A percentile compares a stretch with the other conserved stretches of the same genome.
These are phyloP conservation scores for Lasioglossum baleicum DNA, from an alignment of 1,140 invertebrate genomes.

Conservation along the genomic window DNA sequence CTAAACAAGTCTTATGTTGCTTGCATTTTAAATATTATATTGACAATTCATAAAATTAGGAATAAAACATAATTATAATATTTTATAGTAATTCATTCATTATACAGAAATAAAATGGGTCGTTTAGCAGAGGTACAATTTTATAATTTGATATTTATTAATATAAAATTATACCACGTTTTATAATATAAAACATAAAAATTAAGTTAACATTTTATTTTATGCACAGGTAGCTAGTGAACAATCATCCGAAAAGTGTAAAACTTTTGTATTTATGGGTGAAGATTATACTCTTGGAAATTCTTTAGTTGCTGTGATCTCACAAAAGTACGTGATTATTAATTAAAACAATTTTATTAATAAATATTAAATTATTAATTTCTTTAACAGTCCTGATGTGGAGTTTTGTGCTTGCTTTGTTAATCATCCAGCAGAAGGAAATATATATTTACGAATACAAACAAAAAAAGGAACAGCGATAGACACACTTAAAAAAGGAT, in stretches of 20 bases:
- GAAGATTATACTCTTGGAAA: conserved; percentile 95
- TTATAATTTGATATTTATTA: too few relatives aligned
- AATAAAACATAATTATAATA: too few relatives aligned
- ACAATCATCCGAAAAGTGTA: conserved; percentile 83
- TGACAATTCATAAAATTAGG: too few relatives aligned
- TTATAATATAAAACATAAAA: neutral
- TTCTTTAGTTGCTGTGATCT: conserved; percentile 88
- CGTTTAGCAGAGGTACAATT: conserved; percentile 60
- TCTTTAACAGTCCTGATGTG: conserved; percentile 86
- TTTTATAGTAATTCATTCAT: too few relatives aligned
- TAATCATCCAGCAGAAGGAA: conserved; percentile 93
- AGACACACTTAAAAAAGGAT: conserved; percentile 85
- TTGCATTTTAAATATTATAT: too few relatives aligned
- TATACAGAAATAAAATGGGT: too few relatives aligned
- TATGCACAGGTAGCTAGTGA: conserved; percentile 83
- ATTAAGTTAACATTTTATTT: too few relatives aligned
- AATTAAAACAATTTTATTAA: conserved; percentile 50
- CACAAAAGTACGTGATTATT: conserved; percentile 91
- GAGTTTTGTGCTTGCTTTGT: conserved; percentile 94
- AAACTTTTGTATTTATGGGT: conserved; percentile 90
- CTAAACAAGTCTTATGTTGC: too few relatives aligned
- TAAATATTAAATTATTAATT: conserved; percentile 44
- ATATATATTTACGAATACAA: conserved; percentile 93
- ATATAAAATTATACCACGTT: neutral
- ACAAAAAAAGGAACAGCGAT: conserved; percentile 84